A percentile compares a stretch with the other conserved stretches of the same genome.
These are phyloP conservation scores for Mongoloraphidia duomilia DNA, from an alignment of 2,888 invertebrate species.

Conservation along the genomic window DNA sequence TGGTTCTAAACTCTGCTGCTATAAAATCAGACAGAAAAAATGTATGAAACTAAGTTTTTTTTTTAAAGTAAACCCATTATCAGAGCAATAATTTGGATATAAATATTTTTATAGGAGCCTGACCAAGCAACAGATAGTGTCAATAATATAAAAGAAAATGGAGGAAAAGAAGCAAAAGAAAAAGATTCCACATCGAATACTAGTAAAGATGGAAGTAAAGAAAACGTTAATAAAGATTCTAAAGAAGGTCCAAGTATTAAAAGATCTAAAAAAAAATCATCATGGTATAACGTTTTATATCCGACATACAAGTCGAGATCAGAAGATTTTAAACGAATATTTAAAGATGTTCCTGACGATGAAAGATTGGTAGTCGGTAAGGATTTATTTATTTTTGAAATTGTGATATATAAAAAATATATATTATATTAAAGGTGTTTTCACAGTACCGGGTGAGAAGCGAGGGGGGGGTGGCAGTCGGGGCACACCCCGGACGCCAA, in stretches of 20 bases:
- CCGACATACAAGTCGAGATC: conserved; percentile 90
- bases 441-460: no score
- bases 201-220: conserved; percentile 17
- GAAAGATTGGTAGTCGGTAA: conserved; percentile 87
- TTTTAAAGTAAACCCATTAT: no score
- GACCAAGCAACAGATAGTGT: not conserved
- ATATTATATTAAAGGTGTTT: no score
- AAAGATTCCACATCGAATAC: conserved; percentile 14
- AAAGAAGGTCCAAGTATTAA: conserved; percentile 18
- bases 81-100: not conserved
- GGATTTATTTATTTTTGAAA: conserved; percentile 22
- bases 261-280: conserved; percentile 58
- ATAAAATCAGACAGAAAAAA: no score
- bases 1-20: no score
- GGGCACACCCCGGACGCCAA: no score
- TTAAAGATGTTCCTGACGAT: conserved; percentile 81
- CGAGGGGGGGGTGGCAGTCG: no score
- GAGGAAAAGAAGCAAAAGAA: not conserved
- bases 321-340: conserved; percentile 83
- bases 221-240: conserved; percentile 23
- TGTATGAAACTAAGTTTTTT: no score
- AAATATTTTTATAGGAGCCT: not conserved
- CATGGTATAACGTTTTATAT: conserved; percentile 74
- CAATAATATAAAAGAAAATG: conserved; percentile 4
- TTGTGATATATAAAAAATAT: not conserved